Evolutionary conservation across 2,888 invertebrate genomes (phyloP).

Genomic region (Busseola fusca): DNA sequence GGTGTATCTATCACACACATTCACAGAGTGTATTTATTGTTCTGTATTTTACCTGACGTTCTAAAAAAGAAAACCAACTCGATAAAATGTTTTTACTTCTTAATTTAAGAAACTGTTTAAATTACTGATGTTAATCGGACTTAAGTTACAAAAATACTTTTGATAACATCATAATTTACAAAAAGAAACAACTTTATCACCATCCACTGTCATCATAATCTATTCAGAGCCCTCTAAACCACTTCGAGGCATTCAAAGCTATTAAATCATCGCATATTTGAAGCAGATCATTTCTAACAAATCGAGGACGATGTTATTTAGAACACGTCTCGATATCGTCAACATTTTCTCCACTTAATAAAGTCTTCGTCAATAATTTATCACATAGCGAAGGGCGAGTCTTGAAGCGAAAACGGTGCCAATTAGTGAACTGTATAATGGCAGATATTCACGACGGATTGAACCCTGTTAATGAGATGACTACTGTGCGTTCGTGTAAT

Average conservation of each 20-base stretch:
- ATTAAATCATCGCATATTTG: slow-evolving; percentile 34
- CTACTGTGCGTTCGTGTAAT: slow-evolving; percentile 63
- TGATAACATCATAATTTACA: slow-evolving; percentile 28
- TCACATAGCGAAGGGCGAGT: slow-evolving; percentile 53
- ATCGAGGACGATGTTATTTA: slow-evolving; percentile 23
- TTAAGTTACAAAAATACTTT: slow-evolving; percentile 7
- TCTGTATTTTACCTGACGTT: neutral
- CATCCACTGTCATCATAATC: slow-evolving; percentile 26
- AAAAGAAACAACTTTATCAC: slow-evolving; percentile 21
- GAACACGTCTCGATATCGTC: slow-evolving; percentile 24
- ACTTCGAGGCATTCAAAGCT: slow-evolving; percentile 33
- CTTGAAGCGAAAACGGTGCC: slow-evolving; percentile 71
- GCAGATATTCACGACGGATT: slow-evolving; percentile 73
- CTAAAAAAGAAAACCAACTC: neutral
- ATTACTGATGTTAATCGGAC: slow-evolving; percentile 1
- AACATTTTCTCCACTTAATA: slow-evolving; percentile 35
- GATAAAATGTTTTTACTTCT: neutral
- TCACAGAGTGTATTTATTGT: neutral
- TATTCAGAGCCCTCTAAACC: slow-evolving; percentile 37
- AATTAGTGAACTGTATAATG: slow-evolving; percentile 79
- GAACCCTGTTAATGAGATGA: slow-evolving; percentile 73
- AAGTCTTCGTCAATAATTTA: slow-evolving; percentile 51
- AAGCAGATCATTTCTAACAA: slow-evolving; percentile 28
- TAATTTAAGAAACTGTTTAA: neutral
- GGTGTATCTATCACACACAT: too few relatives aligned